phyloP scores from a whole-genome alignment of 1,140 invertebrate genomes.

The Tetraneura akinire region DNA sequence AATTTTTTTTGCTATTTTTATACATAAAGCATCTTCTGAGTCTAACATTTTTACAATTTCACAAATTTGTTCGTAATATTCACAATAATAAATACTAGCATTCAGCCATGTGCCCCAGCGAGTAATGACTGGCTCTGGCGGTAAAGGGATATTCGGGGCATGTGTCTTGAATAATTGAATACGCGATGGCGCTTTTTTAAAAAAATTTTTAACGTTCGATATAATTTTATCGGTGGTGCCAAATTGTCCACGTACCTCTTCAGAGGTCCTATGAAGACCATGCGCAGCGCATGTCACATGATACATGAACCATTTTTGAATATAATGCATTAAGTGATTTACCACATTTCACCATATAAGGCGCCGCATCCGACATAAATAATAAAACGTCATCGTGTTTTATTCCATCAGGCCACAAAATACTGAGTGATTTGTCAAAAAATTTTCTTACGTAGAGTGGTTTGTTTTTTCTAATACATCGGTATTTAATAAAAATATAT shows the following conservation, averaged over 20 bases:
- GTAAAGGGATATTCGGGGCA: constrained; percentile 57
- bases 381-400: constrained; percentile 12
- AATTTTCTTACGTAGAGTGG: constrained; percentile 4
- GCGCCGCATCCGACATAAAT: constrained; percentile 8
- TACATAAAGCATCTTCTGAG: not conserved
- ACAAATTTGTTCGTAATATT: not conserved
- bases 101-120: constrained; percentile 60
- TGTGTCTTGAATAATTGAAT: constrained; percentile 56
- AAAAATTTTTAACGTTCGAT: not conserved
- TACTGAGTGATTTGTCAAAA: not conserved
- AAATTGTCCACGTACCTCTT: constrained; percentile 26
- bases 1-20: constrained; percentile 24
- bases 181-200: constrained; percentile 47
- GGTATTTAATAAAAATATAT: constrained; percentile 16
- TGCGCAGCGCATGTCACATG: not conserved
- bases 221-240: not conserved
- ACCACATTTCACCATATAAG: not conserved
- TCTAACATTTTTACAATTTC: not conserved
- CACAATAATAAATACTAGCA: constrained; percentile 52
- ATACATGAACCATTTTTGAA: constrained; percentile 2
- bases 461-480: constrained; percentile 3
- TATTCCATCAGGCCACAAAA: constrained; percentile 16
- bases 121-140: constrained; percentile 58
- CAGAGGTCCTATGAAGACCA: not conserved
- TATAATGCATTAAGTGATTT: constrained; percentile 20